Percentiles rank a stretch among this genome's conserved stretches.
Evolutionary conservation across 1,140 invertebrate species (phyloP).

Genomic region (Drosophila orosa): DNA sequence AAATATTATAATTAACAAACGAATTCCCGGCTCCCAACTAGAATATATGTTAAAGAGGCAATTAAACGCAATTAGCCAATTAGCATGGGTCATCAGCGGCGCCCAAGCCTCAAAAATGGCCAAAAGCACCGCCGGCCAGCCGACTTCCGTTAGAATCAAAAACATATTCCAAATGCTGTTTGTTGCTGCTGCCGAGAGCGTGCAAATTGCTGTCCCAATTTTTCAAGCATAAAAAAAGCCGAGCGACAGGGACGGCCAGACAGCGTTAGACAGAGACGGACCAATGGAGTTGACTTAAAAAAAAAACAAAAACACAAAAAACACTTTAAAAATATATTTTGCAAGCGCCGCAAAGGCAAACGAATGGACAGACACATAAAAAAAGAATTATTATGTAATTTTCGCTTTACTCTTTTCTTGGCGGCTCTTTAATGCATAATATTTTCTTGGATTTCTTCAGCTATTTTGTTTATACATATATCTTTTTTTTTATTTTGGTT

Average conservation of each 20-base stretch:
- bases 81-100: constrained; percentile 73
- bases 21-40: constrained; percentile 47
- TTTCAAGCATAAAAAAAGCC: constrained; percentile 79
- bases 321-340: constrained; percentile 58
- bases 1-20: constrained; percentile 58
- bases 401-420: constrained; percentile 40
- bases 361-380: constrained; percentile 62
- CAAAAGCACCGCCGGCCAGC: constrained; percentile 33
- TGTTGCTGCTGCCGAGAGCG: constrained; percentile 55
- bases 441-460: constrained; percentile 47
- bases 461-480: constrained; percentile 20
- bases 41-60: constrained; percentile 71
- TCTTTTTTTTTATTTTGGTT: constrained; percentile 28
- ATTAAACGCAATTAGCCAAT: constrained; percentile 81
- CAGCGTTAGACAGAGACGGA: constrained; percentile 13
- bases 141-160: constrained; percentile 78
- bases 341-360: constrained; percentile 48
- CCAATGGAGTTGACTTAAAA: constrained; percentile 51
- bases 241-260: constrained; percentile 26
- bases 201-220: constrained; percentile 81
- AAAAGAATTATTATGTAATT: constrained; percentile 82
- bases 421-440: constrained; percentile 54
- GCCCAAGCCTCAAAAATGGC: constrained; percentile 45
- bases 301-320: constrained; percentile 8
- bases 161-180: constrained; percentile 55